Percentiles rank a stretch among this genome's conserved stretches.
phyloP scores from a whole-genome alignment of 2,888 invertebrate genomes.

The Drosophila peninsularis region DNA sequence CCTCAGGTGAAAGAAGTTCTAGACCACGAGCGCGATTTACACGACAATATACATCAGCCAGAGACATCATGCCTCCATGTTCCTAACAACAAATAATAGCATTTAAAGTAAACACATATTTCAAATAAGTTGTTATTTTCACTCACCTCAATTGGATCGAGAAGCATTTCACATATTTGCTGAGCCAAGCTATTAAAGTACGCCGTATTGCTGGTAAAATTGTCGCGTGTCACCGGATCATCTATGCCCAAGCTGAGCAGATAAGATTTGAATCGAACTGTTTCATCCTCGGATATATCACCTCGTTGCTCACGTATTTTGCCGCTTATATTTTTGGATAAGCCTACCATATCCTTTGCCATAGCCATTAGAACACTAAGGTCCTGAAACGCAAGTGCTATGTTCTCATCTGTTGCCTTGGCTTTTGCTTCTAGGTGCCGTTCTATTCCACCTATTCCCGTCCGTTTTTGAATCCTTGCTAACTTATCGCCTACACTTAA shows the following conservation, averaged over 20 bases:
- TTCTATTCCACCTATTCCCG: constrained; percentile 98
- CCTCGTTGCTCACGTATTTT: constrained; percentile 98
- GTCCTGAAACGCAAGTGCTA: constrained; percentile 97
- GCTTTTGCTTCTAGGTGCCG: constrained; percentile 95
- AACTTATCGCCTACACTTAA: constrained; percentile 42
- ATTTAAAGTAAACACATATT: neutral
- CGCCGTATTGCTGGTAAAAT: constrained; percentile 92
- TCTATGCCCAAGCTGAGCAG: constrained; percentile 98
- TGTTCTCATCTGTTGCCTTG: constrained; percentile 95
- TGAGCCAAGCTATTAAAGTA: constrained; percentile 94
- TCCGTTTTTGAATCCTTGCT: constrained; percentile 88
- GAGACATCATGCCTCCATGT: constrained; percentile 97
- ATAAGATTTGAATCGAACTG: constrained; percentile 97
- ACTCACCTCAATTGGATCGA: constrained; percentile 91
- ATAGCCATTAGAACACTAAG: constrained; percentile 96
- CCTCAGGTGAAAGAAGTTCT: constrained; percentile 98
- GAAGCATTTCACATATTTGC: constrained; percentile 93
- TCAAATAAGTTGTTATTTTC: neutral
- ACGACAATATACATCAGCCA: constrained; percentile 98
- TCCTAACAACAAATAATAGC: constrained; percentile 86
- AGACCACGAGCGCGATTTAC: constrained; percentile 98
- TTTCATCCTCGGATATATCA: constrained; percentile 98
- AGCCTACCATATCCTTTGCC: constrained; percentile 98
- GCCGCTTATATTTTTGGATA: constrained; percentile 95
- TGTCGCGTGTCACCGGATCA: constrained; percentile 97